Conservation (phyloP, 2,888 invertebrate species). For the Acleris sparsana region DNA sequence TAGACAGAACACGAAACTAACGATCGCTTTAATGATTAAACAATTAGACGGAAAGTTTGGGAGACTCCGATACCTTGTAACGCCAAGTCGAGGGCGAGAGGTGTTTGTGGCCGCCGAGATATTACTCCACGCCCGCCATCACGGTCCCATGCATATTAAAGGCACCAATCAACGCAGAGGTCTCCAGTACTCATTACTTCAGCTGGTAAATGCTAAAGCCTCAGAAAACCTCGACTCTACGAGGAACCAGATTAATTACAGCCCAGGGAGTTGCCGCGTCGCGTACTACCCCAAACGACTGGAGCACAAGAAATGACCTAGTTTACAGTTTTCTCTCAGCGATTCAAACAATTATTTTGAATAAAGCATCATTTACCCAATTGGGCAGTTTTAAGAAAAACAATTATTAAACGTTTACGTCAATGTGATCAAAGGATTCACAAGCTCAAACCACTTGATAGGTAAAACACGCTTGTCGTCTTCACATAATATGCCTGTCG, state of each 20-base stretch:
- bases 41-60: constrained; percentile 42
- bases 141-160: constrained; percentile 63
- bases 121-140: constrained; percentile 41
- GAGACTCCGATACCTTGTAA: constrained; percentile 11
- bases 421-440: too few relatives aligned
- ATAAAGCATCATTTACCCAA: background rate
- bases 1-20: constrained; percentile 36
- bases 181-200: constrained; percentile 56
- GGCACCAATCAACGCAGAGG: constrained; percentile 59
- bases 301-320: constrained; percentile 45
- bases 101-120: constrained; percentile 14
- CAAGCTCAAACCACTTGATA: too few relatives aligned
- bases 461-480: too few relatives aligned
- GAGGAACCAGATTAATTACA: constrained; percentile 64
- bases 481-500: too few relatives aligned
- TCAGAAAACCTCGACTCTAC: constrained; percentile 40
- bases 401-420: too few relatives aligned
- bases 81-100: constrained; percentile 8
- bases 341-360: constrained; percentile 22
- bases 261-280: constrained; percentile 43
- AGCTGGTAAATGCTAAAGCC: constrained; percentile 52
- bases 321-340: constrained; percentile 27
- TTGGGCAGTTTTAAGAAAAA: too few relatives aligned
- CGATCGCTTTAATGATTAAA: constrained; percentile 37
- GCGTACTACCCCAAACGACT: constrained; percentile 39